Percentiles rank a stretch among this genome's conserved stretches.
phyloP scores from a whole-genome alignment of 35 echinoderm and acorn worm genomes.

The Apostichopus californicus region DNA sequence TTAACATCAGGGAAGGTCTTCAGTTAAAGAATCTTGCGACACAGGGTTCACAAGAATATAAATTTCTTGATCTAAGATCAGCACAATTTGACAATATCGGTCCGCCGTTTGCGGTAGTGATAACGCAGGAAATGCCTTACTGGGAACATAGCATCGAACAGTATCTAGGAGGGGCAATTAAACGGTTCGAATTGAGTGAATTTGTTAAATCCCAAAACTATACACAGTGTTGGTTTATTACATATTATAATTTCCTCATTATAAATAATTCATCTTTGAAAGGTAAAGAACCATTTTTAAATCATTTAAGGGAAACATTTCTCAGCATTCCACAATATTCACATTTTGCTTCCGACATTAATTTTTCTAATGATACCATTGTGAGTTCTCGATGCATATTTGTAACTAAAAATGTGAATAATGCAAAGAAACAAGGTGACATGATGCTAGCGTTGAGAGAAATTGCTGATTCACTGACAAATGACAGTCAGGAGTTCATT shows the following conservation, averaged over 20 bases:
- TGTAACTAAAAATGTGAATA: constrained; percentile 34
- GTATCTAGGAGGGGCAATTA: constrained; percentile 5
- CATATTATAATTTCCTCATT: constrained; percentile 47
- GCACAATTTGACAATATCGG: constrained; percentile 20
- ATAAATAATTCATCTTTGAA: not conserved
- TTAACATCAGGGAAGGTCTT: constrained; percentile 44
- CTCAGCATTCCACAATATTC: constrained; percentile 7
- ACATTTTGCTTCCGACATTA: constrained; percentile 57
- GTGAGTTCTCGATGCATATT: constrained; percentile 48
- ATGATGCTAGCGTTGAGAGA: constrained; percentile 59
- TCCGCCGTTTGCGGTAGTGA: constrained; percentile 38
- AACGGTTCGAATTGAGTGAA: constrained; percentile 12
- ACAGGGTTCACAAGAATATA: constrained; percentile 38
- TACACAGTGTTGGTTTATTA: constrained; percentile 62
- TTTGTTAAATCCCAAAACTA: constrained; percentile 18
- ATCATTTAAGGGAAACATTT: constrained; percentile 31
- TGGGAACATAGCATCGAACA: constrained; percentile 37
- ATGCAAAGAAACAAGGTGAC: constrained; percentile 17
- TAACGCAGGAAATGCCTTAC: constrained; percentile 14
- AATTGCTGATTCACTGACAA: not conserved
- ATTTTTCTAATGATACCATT: constrained; percentile 41
- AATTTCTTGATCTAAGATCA: not conserved
- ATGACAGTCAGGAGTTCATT: not conserved
- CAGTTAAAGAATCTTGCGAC: constrained; percentile 37
- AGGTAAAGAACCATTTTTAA: constrained; percentile 15